Conservation (phyloP, 2,888 invertebrate genomes). For the Girardia tigrina region DNA sequence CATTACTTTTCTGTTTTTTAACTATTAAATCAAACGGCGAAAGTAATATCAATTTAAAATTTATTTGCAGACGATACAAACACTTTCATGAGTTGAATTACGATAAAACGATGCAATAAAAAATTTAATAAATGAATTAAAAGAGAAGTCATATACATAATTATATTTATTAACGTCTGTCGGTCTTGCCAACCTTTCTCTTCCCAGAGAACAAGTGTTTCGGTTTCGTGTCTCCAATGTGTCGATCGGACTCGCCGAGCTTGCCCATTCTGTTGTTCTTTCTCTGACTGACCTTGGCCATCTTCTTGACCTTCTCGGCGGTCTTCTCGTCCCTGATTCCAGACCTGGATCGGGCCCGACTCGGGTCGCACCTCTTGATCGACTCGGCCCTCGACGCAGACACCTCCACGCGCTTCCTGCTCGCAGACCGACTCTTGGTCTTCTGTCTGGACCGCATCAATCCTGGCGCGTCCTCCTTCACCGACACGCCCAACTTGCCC, state of each 20-base stretch:
- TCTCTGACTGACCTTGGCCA: constrained; percentile 65
- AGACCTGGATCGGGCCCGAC: constrained; percentile 49
- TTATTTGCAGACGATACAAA: too few relatives aligned
- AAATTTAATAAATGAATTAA: constrained; percentile 6
- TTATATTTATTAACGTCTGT: constrained; percentile 56
- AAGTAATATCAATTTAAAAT: too few relatives aligned
- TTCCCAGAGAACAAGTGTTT: constrained; percentile 89
- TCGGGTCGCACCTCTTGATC: constrained; percentile 12
- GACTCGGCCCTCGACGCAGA: not conserved
- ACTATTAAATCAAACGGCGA: too few relatives aligned
- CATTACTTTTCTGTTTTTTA: too few relatives aligned
- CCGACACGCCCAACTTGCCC: constrained; percentile 66
- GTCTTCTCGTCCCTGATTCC: constrained; percentile 63
- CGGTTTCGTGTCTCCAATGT: constrained; percentile 83
- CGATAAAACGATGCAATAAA: constrained; percentile 23
- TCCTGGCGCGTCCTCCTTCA: constrained; percentile 47
- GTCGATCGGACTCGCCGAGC: constrained; percentile 76
- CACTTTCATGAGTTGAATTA: too few relatives aligned
- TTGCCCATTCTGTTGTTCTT: constrained; percentile 48
- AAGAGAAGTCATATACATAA: constrained; percentile 25
- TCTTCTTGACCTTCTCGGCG: constrained; percentile 57
- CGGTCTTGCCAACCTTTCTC: constrained; percentile 77
- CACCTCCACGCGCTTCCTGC: constrained; percentile 17
- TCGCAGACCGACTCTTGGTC: not conserved
- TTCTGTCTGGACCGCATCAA: not conserved